Evolutionary conservation across 2,797 vertebrate species (phyloP).

Genomic region (Sebastes wilsoni): DNA sequence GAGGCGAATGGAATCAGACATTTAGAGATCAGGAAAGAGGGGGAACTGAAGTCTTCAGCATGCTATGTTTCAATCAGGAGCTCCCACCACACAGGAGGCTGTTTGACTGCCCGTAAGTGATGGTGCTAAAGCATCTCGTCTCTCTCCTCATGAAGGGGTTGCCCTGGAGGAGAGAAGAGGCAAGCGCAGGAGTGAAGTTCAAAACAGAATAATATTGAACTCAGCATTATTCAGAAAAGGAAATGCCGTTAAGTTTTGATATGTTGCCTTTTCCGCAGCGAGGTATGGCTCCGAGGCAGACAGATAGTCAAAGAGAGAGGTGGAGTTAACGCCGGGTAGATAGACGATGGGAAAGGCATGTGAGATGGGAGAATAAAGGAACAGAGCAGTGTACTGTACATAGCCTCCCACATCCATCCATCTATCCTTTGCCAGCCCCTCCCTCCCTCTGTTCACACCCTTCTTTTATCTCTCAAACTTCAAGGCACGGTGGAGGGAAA

Average conservation of each 20-base stretch:
- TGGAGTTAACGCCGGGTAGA: slow-evolving; percentile 57
- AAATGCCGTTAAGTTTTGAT: slow-evolving; percentile 79
- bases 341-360: slow-evolving; percentile 60
- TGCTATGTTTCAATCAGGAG: slow-evolving; percentile 59
- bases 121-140: slow-evolving; percentile 61
- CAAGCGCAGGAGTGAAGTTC: slow-evolving; percentile 72
- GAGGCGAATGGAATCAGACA: slow-evolving; percentile 55
- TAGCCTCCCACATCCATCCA: slow-evolving; percentile 75
- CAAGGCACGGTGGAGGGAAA: slow-evolving; percentile 78
- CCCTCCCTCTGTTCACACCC: slow-evolving; percentile 59
- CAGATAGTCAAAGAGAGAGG: slow-evolving; percentile 71
- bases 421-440: slow-evolving; percentile 68
- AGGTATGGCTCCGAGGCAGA: slow-evolving; percentile 73
- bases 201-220: slow-evolving; percentile 87
- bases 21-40: slow-evolving; percentile 37
- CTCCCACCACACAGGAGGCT: slow-evolving; percentile 68
- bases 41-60: slow-evolving; percentile 42
- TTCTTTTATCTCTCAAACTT: slow-evolving; percentile 78
- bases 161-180: slow-evolving; percentile 72
- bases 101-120: slow-evolving; percentile 83
- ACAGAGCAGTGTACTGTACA: slow-evolving; percentile 58
- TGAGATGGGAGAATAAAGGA: slow-evolving; percentile 70
- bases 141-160: slow-evolving; percentile 61
- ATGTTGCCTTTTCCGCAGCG: slow-evolving; percentile 77
- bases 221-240: slow-evolving; percentile 86